Evolutionary conservation across 2,113 vertebrate genomes (phyloP).

Genomic region (Elanoides forficatus): DNA sequence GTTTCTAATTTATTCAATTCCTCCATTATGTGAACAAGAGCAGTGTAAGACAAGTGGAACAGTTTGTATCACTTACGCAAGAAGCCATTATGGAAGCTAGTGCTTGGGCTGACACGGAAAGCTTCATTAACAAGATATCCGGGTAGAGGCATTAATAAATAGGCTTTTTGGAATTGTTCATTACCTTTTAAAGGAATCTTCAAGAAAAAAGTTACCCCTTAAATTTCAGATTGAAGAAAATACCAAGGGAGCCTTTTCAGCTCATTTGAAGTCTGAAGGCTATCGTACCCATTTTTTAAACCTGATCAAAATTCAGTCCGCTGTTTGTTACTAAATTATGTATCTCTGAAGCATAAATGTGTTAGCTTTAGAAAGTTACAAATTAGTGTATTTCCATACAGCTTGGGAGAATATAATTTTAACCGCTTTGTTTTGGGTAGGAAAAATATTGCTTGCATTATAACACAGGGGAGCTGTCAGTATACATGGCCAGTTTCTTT

Average conservation of each 20-base stretch:
- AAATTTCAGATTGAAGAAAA: conserved; percentile 56
- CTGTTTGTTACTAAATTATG: conserved; percentile 82
- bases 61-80: neutral
- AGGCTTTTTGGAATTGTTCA: conserved; percentile 45
- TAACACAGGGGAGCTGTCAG: conserved; percentile 65
- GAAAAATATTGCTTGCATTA: conserved; percentile 71
- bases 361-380: conserved; percentile 78
- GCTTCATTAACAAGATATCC: neutral
- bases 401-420: conserved; percentile 76
- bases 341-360: conserved; percentile 79
- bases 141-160: conserved; percentile 27
- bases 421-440: conserved; percentile 67
- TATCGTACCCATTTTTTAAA: conserved; percentile 71
- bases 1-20: neutral
- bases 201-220: conserved; percentile 48
- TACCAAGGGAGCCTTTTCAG: conserved; percentile 63
- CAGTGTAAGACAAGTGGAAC: neutral
- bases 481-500: conserved; percentile 41
- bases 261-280: conserved; percentile 76
- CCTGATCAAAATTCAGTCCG: conserved; percentile 77
- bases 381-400: conserved; percentile 81
- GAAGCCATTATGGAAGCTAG: neutral
- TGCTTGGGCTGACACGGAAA: neutral
- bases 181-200: conserved; percentile 58
- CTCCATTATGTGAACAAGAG: neutral